These are phyloP conservation scores for Corydoras maculifer DNA, from an alignment of 2,113 vertebrate genomes.

Conservation along the genomic window DNA sequence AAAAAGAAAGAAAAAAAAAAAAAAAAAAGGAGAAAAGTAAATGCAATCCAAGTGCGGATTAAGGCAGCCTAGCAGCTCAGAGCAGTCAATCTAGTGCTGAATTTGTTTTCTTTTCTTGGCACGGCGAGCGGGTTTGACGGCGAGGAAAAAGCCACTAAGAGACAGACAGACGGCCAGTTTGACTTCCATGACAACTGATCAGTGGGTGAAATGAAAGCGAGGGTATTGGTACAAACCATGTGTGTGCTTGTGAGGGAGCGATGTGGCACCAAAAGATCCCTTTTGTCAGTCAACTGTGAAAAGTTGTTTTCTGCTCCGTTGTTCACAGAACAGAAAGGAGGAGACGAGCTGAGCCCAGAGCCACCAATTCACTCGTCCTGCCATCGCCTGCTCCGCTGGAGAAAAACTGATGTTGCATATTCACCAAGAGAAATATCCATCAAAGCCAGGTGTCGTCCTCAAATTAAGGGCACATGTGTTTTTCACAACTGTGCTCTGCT, in stretches of 20 bases:
- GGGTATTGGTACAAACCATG: constrained; percentile 36
- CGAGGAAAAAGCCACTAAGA: constrained; percentile 35
- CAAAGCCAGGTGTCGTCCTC: constrained; percentile 6
- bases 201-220: constrained; percentile 35
- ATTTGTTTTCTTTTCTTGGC: constrained; percentile 43
- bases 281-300: constrained; percentile 48
- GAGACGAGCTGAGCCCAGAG: constrained; percentile 12
- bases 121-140: constrained; percentile 37
- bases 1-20: background rate
- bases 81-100: constrained; percentile 40
- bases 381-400: background rate
- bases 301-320: constrained; percentile 43
- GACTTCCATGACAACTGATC: constrained; percentile 47
- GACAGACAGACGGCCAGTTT: constrained; percentile 43
- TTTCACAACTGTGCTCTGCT: background rate
- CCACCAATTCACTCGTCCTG: background rate
- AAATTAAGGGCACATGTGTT: background rate
- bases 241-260: constrained; percentile 14
- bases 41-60: constrained; percentile 52
- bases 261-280: constrained; percentile 39
- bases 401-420: constrained; percentile 16
- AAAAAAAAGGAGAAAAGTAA: constrained; percentile 9
- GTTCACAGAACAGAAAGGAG: constrained; percentile 30
- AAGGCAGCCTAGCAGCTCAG: constrained; percentile 44
- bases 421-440: constrained; percentile 4